Percentiles rank a stretch among this genome's conserved stretches.
Evolutionary conservation across 1,140 invertebrate species (phyloP).

Genomic region (Carcinoscorpius rotundicauda): DNA sequence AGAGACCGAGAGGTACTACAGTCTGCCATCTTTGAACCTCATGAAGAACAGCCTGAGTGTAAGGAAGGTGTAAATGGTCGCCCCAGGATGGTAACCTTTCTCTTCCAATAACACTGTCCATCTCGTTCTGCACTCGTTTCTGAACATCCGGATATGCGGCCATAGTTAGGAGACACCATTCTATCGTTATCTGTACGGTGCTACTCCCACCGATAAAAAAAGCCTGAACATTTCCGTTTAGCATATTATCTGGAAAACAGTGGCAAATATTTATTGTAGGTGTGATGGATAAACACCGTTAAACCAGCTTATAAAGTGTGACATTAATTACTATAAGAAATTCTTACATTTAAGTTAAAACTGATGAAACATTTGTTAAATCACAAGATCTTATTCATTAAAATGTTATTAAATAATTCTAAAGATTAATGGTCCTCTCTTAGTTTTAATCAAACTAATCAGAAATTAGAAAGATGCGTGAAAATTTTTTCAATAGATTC

Average conservation of each 20-base stretch:
- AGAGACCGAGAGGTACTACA: constrained; percentile 21
- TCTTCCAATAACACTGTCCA: constrained; percentile 23
- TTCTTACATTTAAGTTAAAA: too few relatives aligned
- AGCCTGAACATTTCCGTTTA: constrained; percentile 19
- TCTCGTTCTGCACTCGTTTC: constrained; percentile 22
- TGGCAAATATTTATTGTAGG: too few relatives aligned
- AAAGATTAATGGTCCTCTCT: too few relatives aligned
- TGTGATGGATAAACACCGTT: too few relatives aligned
- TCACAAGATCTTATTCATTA: too few relatives aligned
- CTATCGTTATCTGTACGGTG: constrained; percentile 22
- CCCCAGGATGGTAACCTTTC: constrained; percentile 16
- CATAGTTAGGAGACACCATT: constrained; percentile 25
- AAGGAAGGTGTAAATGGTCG: constrained; percentile 21
- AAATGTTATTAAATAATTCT: too few relatives aligned
- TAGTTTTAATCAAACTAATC: too few relatives aligned
- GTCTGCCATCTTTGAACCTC: constrained; percentile 23
- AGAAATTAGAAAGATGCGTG: too few relatives aligned
- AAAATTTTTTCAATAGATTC: too few relatives aligned
- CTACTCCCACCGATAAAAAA: constrained; percentile 27
- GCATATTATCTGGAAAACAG: constrained; percentile 17
- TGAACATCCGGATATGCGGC: constrained; percentile 22
- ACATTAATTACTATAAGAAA: too few relatives aligned
- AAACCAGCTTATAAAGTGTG: too few relatives aligned
- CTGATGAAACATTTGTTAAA: too few relatives aligned
- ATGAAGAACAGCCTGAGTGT: constrained; percentile 23